A percentile compares a stretch with the other conserved stretches of the same genome.
phyloP scores from a whole-genome alignment of 2,888 invertebrate species.

The Tridacna crocea region DNA sequence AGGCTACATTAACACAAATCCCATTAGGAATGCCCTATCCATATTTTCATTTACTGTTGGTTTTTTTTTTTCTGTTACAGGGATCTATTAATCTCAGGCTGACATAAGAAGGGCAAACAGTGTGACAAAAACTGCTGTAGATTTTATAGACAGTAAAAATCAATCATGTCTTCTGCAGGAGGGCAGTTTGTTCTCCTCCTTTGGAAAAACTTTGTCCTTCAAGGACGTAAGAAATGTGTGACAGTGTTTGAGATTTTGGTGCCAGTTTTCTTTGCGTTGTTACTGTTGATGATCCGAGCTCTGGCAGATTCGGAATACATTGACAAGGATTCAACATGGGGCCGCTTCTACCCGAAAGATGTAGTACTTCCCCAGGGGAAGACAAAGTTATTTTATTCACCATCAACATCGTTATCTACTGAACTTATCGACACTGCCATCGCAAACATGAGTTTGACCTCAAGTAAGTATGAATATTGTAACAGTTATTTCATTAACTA shows the following conservation, averaged over 20 bases:
- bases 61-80: too few relatives aligned
- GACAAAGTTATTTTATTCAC: conserved; percentile 45
- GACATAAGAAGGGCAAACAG: neutral
- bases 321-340: conserved; percentile 35
- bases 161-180: conserved; percentile 54
- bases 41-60: too few relatives aligned
- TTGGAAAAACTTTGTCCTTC: conserved; percentile 76
- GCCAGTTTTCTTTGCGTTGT: conserved; percentile 70
- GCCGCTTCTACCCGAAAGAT: conserved; percentile 18
- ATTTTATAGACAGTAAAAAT: neutral
- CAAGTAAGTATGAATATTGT: conserved; percentile 45
- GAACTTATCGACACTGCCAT: conserved; percentile 35
- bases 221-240: conserved; percentile 69
- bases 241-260: conserved; percentile 74
- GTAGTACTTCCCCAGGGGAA: conserved; percentile 12
- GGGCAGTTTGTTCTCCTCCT: conserved; percentile 72
- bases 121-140: neutral
- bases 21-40: too few relatives aligned
- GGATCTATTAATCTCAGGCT: neutral
- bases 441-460: conserved; percentile 17
- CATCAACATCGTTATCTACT: conserved; percentile 42
- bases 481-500: neutral
- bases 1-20: too few relatives aligned
- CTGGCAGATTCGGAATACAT: conserved; percentile 44
- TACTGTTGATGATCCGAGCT: conserved; percentile 66